phyloP scores from a whole-genome alignment of 2,888 invertebrate genomes.

The Chalcis sispes region DNA sequence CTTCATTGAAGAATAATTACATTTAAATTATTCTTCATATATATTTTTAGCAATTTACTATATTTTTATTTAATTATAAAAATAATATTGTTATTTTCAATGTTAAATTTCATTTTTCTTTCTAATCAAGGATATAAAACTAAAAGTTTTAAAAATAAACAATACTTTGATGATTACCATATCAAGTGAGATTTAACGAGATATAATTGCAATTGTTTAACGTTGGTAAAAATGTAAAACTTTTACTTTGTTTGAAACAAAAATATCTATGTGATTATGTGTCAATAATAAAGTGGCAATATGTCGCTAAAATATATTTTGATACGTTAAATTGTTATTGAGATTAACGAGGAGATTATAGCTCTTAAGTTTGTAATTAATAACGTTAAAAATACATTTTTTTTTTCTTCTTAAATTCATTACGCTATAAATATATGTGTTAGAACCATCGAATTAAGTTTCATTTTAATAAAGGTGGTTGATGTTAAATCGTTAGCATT shows the following conservation, averaged over 20 bases:
- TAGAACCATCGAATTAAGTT: constrained; percentile 33
- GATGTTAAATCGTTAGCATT: constrained; percentile 12
- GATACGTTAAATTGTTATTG: constrained; percentile 65
- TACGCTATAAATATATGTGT: background rate
- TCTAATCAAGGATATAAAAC: background rate
- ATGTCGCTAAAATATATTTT: constrained; percentile 15
- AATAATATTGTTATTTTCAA: background rate
- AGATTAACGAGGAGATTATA: constrained; percentile 52
- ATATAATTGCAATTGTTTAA: constrained; percentile 30
- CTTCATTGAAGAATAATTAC: too few relatives aligned
- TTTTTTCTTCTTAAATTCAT: constrained; percentile 4
- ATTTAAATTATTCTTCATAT: too few relatives aligned
- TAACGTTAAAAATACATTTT: constrained; percentile 4
- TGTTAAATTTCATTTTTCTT: background rate
- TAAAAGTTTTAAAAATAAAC: background rate
- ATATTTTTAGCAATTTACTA: too few relatives aligned
- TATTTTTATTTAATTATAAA: background rate
- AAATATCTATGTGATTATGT: background rate
- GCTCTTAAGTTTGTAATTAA: constrained; percentile 37
- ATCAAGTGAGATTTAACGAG: constrained; percentile 37
- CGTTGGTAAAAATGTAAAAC: constrained; percentile 29
- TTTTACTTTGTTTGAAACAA: constrained; percentile 4
- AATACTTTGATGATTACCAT: constrained; percentile 35
- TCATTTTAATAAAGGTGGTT: constrained; percentile 13
- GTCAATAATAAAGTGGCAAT: too few relatives aligned